These are phyloP conservation scores for Harmothoe impar DNA, from an alignment of 2,888 invertebrate species.

Conservation along the genomic window DNA sequence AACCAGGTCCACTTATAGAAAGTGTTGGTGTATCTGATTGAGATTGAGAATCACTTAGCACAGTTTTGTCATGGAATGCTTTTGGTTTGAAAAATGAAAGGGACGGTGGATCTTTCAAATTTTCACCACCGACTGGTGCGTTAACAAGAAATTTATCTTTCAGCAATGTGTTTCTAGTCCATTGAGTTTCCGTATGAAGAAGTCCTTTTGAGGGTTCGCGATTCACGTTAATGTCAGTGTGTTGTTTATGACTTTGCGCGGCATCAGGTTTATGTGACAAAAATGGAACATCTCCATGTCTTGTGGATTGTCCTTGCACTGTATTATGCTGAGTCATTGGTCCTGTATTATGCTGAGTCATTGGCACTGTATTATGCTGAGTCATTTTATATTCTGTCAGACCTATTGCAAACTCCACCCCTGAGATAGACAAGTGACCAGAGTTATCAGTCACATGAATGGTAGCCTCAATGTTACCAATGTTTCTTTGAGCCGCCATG, in stretches of 20 bases:
- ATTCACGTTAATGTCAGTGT: background rate
- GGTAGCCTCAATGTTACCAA: conserved; percentile 23
- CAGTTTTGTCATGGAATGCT: no score
- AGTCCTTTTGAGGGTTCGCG: background rate
- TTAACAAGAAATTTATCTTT: background rate
- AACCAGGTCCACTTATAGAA: background rate
- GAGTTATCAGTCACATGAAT: background rate
- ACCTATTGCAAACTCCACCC: conserved; percentile 1
- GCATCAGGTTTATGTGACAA: background rate
- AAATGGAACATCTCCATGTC: background rate
- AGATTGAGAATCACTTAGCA: no score
- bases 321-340: background rate
- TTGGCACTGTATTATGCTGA: background rate
- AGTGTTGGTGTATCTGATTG: no score
- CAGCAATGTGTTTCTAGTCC: background rate
- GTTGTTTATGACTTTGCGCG: background rate
- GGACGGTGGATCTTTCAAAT: background rate
- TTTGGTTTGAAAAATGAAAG: background rate
- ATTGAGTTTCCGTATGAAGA: background rate
- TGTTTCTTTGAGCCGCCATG: background rate
- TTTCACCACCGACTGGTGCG: background rate
- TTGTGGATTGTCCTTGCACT: background rate
- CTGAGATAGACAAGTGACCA: background rate
- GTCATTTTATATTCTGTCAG: background rate
- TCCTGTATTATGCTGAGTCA: no score